Percentiles rank a stretch among this genome's conserved stretches.
These are phyloP conservation scores for Metaphire vulgaris DNA, from an alignment of 1,140 invertebrate species.

Conservation along the genomic window DNA sequence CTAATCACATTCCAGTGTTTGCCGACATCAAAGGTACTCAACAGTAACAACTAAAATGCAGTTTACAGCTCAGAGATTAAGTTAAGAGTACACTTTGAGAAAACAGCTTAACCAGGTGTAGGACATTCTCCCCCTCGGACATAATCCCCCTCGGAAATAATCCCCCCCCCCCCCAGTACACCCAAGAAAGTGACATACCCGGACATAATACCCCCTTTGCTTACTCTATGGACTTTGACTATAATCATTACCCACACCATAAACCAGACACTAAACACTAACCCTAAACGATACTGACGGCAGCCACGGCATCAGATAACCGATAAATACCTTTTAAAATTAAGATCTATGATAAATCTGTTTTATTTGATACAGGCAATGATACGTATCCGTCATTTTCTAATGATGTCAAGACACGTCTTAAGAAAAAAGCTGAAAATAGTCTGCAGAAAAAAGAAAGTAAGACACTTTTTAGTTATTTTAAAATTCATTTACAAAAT, in stretches of 20 bases:
- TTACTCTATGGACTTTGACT: background rate
- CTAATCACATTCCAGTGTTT: background rate
- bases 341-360: background rate
- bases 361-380: background rate
- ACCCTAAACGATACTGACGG: no score
- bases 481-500: no score
- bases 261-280: background rate
- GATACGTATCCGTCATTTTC: background rate
- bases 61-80: background rate
- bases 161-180: no score
- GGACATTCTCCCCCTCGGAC: background rate
- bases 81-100: background rate
- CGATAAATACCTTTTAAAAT: no score
- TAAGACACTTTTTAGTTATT: background rate
- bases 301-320: no score
- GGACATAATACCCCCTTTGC: background rate
- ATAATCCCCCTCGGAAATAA: no score
- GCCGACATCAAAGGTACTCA: background rate
- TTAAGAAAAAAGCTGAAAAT: background rate
- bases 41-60: background rate
- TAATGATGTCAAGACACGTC: background rate
- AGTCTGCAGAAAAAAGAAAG: background rate
- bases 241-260: background rate
- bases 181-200: background rate
- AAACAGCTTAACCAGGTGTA: background rate